phyloP scores from a whole-genome alignment of 2,797 vertebrate species.

The Characodon lateralis region DNA sequence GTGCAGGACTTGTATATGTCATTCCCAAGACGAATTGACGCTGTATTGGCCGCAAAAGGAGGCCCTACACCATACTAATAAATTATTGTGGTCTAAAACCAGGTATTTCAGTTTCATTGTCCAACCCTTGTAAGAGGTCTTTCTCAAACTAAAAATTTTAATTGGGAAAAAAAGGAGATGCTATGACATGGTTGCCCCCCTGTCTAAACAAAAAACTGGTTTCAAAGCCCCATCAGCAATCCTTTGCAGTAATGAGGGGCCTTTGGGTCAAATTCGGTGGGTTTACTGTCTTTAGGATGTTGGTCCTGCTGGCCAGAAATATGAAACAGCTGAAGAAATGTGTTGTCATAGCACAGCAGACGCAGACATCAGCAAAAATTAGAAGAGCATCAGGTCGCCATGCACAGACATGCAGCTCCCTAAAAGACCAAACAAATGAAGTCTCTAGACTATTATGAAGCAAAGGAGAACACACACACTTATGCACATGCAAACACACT shows the following conservation, averaged over 20 bases:
- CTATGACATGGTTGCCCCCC: conserved; percentile 38
- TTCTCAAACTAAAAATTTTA: conserved; percentile 69
- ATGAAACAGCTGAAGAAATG: conserved; percentile 65
- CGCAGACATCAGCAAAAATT: conserved; percentile 76
- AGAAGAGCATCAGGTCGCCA: conserved; percentile 53
- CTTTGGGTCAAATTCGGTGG: conserved; percentile 63
- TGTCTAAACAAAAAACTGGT: conserved; percentile 57
- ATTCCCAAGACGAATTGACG: no score
- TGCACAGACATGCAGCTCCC: conserved; percentile 62
- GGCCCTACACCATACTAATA: no score
- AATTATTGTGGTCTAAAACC: no score
- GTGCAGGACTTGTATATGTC: no score
- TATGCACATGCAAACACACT: conserved; percentile 28
- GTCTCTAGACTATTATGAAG: conserved; percentile 65
- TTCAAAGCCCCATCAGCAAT: conserved; percentile 74
- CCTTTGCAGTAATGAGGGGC: conserved; percentile 71
- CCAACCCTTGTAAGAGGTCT: conserved; percentile 32
- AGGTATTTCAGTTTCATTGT: no score
- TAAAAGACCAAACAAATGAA: conserved; percentile 72
- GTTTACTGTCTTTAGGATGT: conserved; percentile 56
- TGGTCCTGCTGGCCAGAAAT: conserved; percentile 71
- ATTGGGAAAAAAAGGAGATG: conserved; percentile 57
- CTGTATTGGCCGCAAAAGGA: no score
- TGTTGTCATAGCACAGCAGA: conserved; percentile 73
- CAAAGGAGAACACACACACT: conserved; percentile 32